Evolutionary conservation across 2,888 invertebrate species (phyloP), one percentile per base, ranked within the genome.

Genomic region (Coecobrya sp.): DNA sequence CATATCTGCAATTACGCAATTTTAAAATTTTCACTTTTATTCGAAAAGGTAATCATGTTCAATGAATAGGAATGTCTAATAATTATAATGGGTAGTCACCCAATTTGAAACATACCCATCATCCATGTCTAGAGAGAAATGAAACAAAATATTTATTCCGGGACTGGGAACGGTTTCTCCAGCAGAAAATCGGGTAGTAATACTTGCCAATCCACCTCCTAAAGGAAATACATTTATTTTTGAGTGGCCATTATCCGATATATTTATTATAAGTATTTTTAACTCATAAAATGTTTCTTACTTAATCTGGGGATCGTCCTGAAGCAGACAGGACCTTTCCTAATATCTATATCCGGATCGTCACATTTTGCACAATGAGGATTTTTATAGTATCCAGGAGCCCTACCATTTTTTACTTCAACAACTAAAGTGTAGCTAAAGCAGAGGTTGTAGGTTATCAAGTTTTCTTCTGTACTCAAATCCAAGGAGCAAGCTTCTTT

Each of bases 331-430:
- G 89, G 82, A 0, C 30, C 19, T 42, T 22, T n/a, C n/a, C 25
- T 79, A 1, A 86, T 70, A n/a, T 89, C 59, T 10, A 89, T 68
- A 52, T 91, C 42, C 0, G 79, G 89, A 70, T 73, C 22, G 16
- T 92, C 70, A 92, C 95, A 91, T 84, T 92, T 92, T 27, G 95
- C 95, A 89, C 95, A 95, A 93, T 95, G 95, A 3, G 95, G 95
- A 92, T 95, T 95, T 92, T 95, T 95, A 93, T 85, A 85, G 1
- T n/a, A 1, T 0, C 55, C 10, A 2, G n/a, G 16, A 3, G 8
- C 49, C 7, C 55, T 2, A 4, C 30, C 52, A 13, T 79, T 79
- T 27, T 25, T n/a, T 30, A 81, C 55, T n/a, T 8, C 5, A 4
- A 90, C 86, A 0, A 94, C 81, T 85, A 94, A 93, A 0, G 93